Percentiles rank a stretch among this genome's conserved stretches.
These are phyloP conservation scores for Eulemur mongoz DNA, from an alignment of 2,797 vertebrate species.

Conservation along the genomic window DNA sequence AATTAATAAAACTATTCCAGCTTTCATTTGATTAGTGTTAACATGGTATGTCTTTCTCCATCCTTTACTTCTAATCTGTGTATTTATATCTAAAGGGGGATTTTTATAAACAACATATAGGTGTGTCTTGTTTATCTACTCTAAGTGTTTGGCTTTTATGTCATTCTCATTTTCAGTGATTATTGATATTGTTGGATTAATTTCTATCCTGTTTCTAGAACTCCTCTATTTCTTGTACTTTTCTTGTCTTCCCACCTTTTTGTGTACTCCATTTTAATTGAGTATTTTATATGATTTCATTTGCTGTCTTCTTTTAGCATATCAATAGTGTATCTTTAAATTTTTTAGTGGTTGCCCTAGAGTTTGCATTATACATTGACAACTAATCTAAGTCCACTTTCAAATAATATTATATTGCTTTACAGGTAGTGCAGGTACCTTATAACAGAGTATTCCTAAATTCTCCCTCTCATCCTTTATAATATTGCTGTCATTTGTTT, in stretches of 20 bases:
- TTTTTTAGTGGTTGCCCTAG: not conserved
- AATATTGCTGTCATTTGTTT: not conserved
- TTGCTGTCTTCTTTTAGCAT: not conserved
- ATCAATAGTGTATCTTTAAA: not conserved
- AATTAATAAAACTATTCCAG: no score
- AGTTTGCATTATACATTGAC: not conserved
- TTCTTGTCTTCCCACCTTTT: not conserved
- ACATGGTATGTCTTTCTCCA: no score
- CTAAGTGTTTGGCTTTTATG: not conserved
- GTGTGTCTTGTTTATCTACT: not conserved
- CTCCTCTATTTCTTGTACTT: not conserved
- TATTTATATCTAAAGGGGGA: not conserved
- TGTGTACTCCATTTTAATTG: not conserved
- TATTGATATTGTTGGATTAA: not conserved
- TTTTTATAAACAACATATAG: not conserved
- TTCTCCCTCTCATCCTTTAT: not conserved
- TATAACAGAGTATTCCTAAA: not conserved
- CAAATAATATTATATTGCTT: not conserved
- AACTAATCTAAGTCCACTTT: not conserved
- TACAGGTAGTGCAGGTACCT: not conserved
- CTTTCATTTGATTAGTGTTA: no score
- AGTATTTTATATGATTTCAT: not conserved
- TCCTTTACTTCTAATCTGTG: constrained; percentile 1
- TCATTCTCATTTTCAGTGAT: not conserved
- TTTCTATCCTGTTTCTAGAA: not conserved